These are phyloP conservation scores for Hafferia zeledoni DNA, from an alignment of 2,797 vertebrate species.

Conservation along the genomic window DNA sequence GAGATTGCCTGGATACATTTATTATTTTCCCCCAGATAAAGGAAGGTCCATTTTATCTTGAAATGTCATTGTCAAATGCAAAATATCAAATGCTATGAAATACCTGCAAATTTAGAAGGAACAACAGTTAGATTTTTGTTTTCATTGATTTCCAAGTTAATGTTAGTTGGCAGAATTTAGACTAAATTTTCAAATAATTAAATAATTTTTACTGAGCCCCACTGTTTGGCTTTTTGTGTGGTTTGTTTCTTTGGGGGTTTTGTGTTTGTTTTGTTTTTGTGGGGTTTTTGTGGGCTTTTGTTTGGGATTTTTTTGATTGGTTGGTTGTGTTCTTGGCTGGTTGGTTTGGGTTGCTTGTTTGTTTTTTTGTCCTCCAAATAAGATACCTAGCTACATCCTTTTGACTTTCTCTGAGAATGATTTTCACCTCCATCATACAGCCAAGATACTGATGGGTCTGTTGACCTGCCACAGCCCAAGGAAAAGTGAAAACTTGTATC, in stretches of 20 bases:
- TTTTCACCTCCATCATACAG: not conserved
- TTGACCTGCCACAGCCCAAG: not conserved
- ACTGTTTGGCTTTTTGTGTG: not conserved
- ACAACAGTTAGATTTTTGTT: not conserved
- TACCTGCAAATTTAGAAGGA: not conserved
- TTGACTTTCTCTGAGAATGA: not conserved
- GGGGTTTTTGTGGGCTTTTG: not conserved
- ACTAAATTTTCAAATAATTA: not conserved
- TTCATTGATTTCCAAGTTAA: not conserved
- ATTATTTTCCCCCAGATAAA: not conserved
- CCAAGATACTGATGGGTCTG: not conserved
- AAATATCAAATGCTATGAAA: not conserved
- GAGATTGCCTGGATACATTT: not conserved
- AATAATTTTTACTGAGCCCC: not conserved
- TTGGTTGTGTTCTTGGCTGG: too few relatives aligned
- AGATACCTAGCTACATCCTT: not conserved
- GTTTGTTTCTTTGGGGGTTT: not conserved
- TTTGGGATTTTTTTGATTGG: not conserved
- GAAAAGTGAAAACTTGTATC: not conserved
- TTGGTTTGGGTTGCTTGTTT: not conserved
- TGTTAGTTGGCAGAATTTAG: not conserved
- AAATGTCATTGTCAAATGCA: not conserved
- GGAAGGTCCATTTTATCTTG: not conserved
- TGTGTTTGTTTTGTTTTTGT: not conserved
- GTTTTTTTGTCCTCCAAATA: rapidly evolving